Percentiles rank a stretch among this genome's conserved stretches.
phyloP scores from a whole-genome alignment of 2,888 invertebrate genomes.

The Platerodrilus igneus region DNA sequence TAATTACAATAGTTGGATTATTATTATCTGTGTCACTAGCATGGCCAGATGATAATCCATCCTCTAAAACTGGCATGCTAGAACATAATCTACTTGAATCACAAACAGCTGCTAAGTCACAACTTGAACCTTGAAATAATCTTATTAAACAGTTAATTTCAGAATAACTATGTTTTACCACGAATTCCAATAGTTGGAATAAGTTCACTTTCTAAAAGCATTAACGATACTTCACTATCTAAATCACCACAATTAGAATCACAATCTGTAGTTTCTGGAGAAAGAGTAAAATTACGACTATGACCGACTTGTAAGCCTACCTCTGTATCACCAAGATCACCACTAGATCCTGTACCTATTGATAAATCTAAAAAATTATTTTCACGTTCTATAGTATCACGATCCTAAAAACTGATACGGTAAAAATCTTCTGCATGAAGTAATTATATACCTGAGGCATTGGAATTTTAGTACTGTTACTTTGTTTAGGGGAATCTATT shows the following conservation, averaged over 20 bases:
- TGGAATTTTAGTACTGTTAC: slow-evolving; percentile 55
- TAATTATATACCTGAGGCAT: slow-evolving; percentile 51
- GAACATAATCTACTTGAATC: slow-evolving; percentile 65
- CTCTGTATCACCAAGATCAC: slow-evolving; percentile 62
- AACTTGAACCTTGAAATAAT: slow-evolving; percentile 56
- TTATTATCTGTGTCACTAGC: slow-evolving; percentile 90
- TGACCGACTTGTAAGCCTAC: slow-evolving; percentile 62
- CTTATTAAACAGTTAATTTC: no score
- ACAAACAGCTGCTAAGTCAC: slow-evolving; percentile 57
- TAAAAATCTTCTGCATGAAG: no score
- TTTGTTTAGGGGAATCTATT: slow-evolving; percentile 56
- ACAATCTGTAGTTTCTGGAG: slow-evolving; percentile 89
- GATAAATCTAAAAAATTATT: slow-evolving; percentile 58
- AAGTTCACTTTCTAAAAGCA: slow-evolving; percentile 66
- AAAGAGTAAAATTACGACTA: slow-evolving; percentile 81
- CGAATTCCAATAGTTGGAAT: slow-evolving; percentile 45
- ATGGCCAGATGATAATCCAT: slow-evolving; percentile 90
- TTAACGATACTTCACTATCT: slow-evolving; percentile 78
- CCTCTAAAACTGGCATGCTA: slow-evolving; percentile 88
- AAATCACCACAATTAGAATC: slow-evolving; percentile 84
- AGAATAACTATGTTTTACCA: no score
- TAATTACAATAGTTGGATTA: slow-evolving; percentile 65
- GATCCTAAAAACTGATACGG: slow-evolving; percentile 42
- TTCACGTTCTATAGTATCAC: slow-evolving; percentile 52
- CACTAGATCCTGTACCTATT: slow-evolving; percentile 59